Evolutionary conservation across 2,113 vertebrate species (phyloP).

Genomic region (Cyprinus carpio): DNA sequence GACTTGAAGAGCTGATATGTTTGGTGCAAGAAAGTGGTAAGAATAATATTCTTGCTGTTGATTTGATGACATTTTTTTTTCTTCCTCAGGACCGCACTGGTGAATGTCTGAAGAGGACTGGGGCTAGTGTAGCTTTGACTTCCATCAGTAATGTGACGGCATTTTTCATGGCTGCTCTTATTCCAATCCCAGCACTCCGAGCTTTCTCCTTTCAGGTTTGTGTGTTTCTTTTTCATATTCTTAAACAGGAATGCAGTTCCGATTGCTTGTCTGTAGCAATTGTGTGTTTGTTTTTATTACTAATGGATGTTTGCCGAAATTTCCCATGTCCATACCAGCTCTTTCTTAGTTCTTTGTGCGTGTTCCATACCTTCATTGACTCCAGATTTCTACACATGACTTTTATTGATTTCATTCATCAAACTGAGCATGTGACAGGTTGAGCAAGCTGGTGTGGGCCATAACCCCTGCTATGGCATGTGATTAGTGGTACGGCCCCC

Average conservation of each 20-base stretch:
- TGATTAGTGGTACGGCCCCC: constrained; percentile 66
- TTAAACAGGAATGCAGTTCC: background rate
- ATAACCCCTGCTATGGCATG: constrained; percentile 57
- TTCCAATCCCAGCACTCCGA: constrained; percentile 93
- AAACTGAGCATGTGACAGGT: constrained; percentile 60
- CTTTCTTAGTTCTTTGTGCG: background rate
- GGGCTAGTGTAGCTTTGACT: constrained; percentile 94
- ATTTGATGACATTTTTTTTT: background rate
- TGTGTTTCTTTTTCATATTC: background rate
- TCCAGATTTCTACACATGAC: constrained; percentile 62
- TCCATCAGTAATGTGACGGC: constrained; percentile 98
- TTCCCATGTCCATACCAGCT: background rate
- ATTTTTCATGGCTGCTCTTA: constrained; percentile 98
- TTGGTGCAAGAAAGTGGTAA: background rate
- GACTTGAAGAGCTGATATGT: background rate
- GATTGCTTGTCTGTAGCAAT: background rate
- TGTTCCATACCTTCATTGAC: constrained; percentile 59
- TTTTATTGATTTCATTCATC: constrained; percentile 73
- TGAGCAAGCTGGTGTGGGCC: constrained; percentile 57
- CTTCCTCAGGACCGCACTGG: constrained; percentile 90
- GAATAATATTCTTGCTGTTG: background rate
- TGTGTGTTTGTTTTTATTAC: constrained; percentile 22
- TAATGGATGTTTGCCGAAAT: background rate
- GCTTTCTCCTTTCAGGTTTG: constrained; percentile 96
- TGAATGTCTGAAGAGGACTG: constrained; percentile 95